A percentile compares a stretch with the other conserved stretches of the same genome.
Evolutionary conservation across 1,140 invertebrate species (phyloP).

Genomic region (Acromyrmex heyeri): DNA sequence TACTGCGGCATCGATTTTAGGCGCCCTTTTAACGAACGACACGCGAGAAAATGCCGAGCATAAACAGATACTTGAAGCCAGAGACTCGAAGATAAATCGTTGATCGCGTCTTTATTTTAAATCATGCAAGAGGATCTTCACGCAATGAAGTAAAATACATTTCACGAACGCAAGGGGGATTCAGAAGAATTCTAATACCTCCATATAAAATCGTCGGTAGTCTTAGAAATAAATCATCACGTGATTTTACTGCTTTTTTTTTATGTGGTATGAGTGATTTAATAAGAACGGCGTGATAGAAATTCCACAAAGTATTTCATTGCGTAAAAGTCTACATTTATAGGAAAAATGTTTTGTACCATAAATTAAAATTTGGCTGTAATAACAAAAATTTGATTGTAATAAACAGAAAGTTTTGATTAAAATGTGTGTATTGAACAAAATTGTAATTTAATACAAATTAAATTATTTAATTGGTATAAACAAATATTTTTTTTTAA

Average conservation of each 20-base stretch:
- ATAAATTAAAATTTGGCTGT: no score
- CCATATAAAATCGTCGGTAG: background rate
- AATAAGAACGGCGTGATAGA: slow-evolving; percentile 11
- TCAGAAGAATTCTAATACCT: background rate
- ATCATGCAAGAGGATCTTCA: background rate
- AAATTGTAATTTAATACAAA: no score
- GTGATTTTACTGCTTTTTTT: slow-evolving; percentile 17
- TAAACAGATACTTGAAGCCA: slow-evolving; percentile 2
- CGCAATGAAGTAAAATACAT: background rate
- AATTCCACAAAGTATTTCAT: slow-evolving; percentile 7
- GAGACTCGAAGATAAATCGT: background rate
- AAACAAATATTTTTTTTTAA: no score
- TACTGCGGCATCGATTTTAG: slow-evolving; percentile 12
- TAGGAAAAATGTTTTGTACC: no score
- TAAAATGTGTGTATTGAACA: no score
- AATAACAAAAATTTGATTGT: no score
- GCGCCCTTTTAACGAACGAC: slow-evolving; percentile 4
- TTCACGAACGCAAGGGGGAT: background rate
- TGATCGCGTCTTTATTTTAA: background rate
- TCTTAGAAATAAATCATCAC: background rate
- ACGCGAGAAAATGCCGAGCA: background rate
- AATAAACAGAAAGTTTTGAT: no score
- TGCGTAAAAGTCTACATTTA: background rate
- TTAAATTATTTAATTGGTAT: no score
- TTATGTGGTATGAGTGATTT: background rate